Evolutionary conservation across 2,888 invertebrate genomes (phyloP), one percentile per base, ranked within the genome.

Genomic region (Pseudococcus jackbeardsleyi): DNA sequence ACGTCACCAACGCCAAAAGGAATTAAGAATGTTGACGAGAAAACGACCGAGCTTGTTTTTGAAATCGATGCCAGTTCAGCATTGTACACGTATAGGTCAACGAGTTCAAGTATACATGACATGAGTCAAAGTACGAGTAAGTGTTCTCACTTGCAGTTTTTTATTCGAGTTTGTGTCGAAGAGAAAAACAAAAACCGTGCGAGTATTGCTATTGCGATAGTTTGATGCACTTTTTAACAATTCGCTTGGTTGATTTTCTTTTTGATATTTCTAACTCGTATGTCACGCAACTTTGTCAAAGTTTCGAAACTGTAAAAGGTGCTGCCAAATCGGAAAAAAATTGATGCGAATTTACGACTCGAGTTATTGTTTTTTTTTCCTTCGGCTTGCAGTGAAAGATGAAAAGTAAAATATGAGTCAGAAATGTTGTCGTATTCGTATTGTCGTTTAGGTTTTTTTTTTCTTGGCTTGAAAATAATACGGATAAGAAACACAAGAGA

Each of bases 21-120:
- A 19, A 59, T 59, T 59, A 59, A 59, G 59, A 59, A 59, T 19
- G 19, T 59, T 59, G 59, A 59, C n/a, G 19, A 5, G 19, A 19
- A 59, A 6, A 59, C 19, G 59, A 59, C 59, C 59, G 0, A 6
- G 7, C 59, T 6, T 59, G 59, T 19, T 19, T 59, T 19, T 59
- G 19, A n/a, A 19, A 59, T 59, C 59, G 59, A 59, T 19, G 59
- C 19, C 9, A 59, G 15, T 50, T 50, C 50, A 50, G 17, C 50
- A 50, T 17, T 19, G 6, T 59, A 19, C 59, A 19, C 59, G 19
- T 59, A 33, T 15, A 59, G 59, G 59, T 59, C 19, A 59, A 59
- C 59, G 59, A 59, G 59, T 59, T 59, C 59, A 59, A 59, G 59
- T 59, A 59, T 59, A 59, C 59, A 59, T 19, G 19, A 59, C 59